Evolutionary conservation across 2,888 invertebrate species (phyloP).

Genomic region (Hydropsyche betteni): DNA sequence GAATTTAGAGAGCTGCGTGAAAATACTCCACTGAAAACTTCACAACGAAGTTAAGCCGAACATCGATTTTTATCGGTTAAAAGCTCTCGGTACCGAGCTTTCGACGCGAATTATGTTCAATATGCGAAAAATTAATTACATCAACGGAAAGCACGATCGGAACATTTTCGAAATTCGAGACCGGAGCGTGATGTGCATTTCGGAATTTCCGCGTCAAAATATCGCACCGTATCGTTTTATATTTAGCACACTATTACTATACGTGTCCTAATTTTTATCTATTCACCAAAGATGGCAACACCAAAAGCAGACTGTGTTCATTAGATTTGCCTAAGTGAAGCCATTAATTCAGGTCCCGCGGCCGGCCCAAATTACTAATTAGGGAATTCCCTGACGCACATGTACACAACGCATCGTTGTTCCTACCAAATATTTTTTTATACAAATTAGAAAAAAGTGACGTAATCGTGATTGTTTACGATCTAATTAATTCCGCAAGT

Average conservation of each 20-base stretch:
- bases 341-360: slow-evolving; percentile 42
- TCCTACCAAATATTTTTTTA: not conserved
- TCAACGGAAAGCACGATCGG: too few relatives aligned
- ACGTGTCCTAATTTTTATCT: not conserved
- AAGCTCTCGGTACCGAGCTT: not conserved
- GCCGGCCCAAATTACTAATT: slow-evolving; percentile 46
- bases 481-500: too few relatives aligned
- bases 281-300: slow-evolving; percentile 22
- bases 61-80: slow-evolving; percentile 6
- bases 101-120: not conserved
- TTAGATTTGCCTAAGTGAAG: slow-evolving; percentile 43
- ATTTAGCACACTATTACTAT: too few relatives aligned
- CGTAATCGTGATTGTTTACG: too few relatives aligned
- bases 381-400: slow-evolving; percentile 42
- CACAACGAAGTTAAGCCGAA: slow-evolving; percentile 18
- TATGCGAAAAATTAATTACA: too few relatives aligned
- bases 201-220: too few relatives aligned
- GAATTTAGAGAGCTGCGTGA: slow-evolving; percentile 1
- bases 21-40: not conserved
- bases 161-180: too few relatives aligned
- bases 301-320: slow-evolving; percentile 23
- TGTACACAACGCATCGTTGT: slow-evolving; percentile 21
- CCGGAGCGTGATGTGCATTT: too few relatives aligned
- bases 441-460: too few relatives aligned
- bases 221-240: too few relatives aligned